Base-by-base conservation (phyloP, 2,113 vertebrate species). In the Platycercus adscitus region DNA sequence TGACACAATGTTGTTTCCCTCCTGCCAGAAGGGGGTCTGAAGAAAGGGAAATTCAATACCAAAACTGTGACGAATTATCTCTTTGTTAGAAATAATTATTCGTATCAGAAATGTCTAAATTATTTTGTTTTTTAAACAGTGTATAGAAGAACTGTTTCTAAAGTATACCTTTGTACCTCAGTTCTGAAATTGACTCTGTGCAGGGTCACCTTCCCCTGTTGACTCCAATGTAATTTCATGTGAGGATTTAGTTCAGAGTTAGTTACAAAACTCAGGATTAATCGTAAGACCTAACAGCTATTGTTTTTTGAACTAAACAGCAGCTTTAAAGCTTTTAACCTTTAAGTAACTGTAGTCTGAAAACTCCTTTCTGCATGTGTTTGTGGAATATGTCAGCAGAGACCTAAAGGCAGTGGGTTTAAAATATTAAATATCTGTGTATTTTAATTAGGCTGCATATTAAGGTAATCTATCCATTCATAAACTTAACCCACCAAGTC, bases 21-120 rank as follows among this genome's bases (percentile, higher is more conserved):
- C 86, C 83, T 91, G 58, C 95, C 97, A 96, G 93, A 92, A 96
- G 97, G 71, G 94, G 97, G 95, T 92, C 94, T 95, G 75, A 94
- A 92, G 95, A 93, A 94, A 71, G 52, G 84, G 84, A 77, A 81
- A 79, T 81, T 69, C 44, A 61, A 7, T 76, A 53, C 12, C 41
- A 61, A 77, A 89, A 71, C 39, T 63, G 50, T n/a, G 79, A 3
- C 61, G 46, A 90, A 50, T 75, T 14, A 17, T n/a, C 13, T 71
- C 58, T 66, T 52, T 44, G 12, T 84, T 72, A 61, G 52, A 72
- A 93, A 71, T 11, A 88, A 4, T 76, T 31, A 79, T 17, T 90
- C 17, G 9, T 60, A 10, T 64, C 47, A 91, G 72, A 79, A 78
- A 23, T 63, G 4, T 55, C 11, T 71, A 28, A 1, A 7, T 70